phyloP scores from a whole-genome alignment of 92 coral and sea anemone genomes.

The Epizoanthus ramosus region DNA sequence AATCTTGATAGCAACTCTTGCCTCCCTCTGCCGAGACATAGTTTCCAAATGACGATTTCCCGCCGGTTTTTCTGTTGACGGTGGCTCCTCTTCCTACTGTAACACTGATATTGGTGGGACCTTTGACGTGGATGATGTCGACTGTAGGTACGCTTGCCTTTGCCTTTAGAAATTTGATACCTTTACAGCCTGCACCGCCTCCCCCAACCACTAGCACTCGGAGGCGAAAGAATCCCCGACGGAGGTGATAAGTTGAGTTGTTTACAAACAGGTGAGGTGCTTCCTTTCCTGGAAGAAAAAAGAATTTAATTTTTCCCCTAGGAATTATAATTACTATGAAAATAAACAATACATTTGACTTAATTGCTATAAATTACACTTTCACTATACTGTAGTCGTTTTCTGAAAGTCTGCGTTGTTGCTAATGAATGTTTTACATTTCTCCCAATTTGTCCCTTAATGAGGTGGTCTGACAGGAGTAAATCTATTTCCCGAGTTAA shows the following conservation, averaged over 20 bases:
- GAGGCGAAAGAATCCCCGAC: not conserved
- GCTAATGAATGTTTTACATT: no score
- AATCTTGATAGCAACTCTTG: not conserved
- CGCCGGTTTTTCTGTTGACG: not conserved
- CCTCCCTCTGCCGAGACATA: slow-evolving; percentile 8
- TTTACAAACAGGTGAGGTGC: not conserved
- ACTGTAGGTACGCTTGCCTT: not conserved
- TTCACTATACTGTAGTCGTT: no score
- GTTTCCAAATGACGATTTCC: slow-evolving; percentile 1
- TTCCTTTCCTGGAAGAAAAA: no score
- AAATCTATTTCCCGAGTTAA: no score
- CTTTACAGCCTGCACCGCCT: slow-evolving; percentile 29
- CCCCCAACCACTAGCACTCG: slow-evolving; percentile 37
- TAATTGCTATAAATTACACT: no score
- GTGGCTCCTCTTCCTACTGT: slow-evolving; percentile 32
- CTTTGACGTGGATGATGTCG: not conserved
- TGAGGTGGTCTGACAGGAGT: no score
- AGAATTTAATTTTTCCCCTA: no score
- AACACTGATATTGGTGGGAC: not conserved
- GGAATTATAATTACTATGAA: no score
- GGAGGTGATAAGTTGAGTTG: not conserved
- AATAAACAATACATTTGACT: no score
- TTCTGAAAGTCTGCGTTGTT: no score
- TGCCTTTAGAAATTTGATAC: not conserved
- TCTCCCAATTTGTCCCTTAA: no score